Conservation (phyloP, 2,888 invertebrate genomes). For the Allophyes oxyacanthae region DNA sequence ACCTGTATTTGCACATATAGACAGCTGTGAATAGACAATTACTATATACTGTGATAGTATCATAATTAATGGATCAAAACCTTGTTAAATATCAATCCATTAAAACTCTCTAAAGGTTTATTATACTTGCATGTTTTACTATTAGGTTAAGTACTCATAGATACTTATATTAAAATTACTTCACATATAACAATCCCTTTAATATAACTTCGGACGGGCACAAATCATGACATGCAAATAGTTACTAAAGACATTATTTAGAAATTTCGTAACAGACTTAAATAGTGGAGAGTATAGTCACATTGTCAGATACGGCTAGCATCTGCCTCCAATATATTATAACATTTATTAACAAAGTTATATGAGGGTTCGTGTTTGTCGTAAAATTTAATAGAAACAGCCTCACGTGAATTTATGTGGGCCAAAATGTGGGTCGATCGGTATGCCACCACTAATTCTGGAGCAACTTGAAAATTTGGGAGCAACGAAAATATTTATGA, state of each 20-base stretch:
- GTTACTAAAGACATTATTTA: slow-evolving; percentile 50
- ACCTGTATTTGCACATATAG: too few relatives aligned
- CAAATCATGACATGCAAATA: slow-evolving; percentile 52
- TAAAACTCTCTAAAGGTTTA: background rate
- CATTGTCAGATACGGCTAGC: slow-evolving; percentile 63
- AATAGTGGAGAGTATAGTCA: slow-evolving; percentile 45
- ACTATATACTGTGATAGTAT: too few relatives aligned
- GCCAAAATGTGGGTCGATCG: slow-evolving; percentile 66
- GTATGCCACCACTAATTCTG: slow-evolving; percentile 67
- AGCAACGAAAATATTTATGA: slow-evolving; percentile 60
- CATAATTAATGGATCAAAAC: too few relatives aligned
- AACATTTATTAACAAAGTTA: slow-evolving; percentile 87
- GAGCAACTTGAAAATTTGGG: slow-evolving; percentile 62
- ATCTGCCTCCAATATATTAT: slow-evolving; percentile 78
- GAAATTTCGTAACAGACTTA: slow-evolving; percentile 54
- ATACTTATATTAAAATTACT: too few relatives aligned
- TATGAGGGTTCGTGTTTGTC: slow-evolving; percentile 81
- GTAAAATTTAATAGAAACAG: slow-evolving; percentile 86
- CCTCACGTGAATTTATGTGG: slow-evolving; percentile 78
- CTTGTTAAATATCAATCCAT: background rate
- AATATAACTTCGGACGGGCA: slow-evolving; percentile 35
- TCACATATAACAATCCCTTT: slow-evolving; percentile 23
- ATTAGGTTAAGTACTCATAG: slow-evolving; percentile 10
- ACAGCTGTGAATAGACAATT: too few relatives aligned
- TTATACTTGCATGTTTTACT: background rate